Evolutionary conservation across 2,888 invertebrate species (phyloP).

Genomic region (Ecliptopera silaceata): DNA sequence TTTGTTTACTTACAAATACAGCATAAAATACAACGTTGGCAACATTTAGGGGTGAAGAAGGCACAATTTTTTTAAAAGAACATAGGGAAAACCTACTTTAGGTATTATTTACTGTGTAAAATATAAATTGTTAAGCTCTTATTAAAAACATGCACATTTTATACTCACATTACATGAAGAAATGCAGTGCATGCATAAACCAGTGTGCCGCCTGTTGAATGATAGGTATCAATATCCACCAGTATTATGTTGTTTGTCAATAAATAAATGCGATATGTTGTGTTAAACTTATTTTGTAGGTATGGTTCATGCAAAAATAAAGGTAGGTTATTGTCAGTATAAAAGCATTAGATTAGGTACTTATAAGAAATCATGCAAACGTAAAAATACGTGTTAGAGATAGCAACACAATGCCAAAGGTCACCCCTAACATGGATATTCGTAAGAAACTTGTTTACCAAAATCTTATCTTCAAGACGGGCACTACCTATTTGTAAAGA

Average conservation of each 20-base stretch:
- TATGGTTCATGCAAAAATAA: neutral
- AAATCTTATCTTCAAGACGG: slow-evolving; percentile 68
- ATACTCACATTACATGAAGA: neutral
- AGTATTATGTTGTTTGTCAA: too few relatives aligned
- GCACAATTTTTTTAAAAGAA: too few relatives aligned
- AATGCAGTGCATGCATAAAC: neutral
- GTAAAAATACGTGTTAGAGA: neutral
- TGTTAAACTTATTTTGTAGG: neutral
- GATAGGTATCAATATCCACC: neutral
- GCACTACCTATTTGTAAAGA: slow-evolving; percentile 64
- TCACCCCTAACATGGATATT: slow-evolving; percentile 55
- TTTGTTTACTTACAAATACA: too few relatives aligned
- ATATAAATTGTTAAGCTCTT: neutral
- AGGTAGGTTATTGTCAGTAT: neutral
- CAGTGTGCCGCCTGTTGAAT: neutral
- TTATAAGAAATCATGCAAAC: neutral
- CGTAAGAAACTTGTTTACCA: slow-evolving; percentile 71
- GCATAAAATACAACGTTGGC: too few relatives aligned
- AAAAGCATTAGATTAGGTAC: neutral
- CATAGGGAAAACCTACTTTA: too few relatives aligned
- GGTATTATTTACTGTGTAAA: neutral
- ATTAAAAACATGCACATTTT: neutral
- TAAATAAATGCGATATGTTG: neutral
- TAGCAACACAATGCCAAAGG: slow-evolving; percentile 50
- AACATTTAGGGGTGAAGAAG: too few relatives aligned